phyloP scores from a whole-genome alignment of 2,888 invertebrate genomes.

The Drosophila merina region DNA sequence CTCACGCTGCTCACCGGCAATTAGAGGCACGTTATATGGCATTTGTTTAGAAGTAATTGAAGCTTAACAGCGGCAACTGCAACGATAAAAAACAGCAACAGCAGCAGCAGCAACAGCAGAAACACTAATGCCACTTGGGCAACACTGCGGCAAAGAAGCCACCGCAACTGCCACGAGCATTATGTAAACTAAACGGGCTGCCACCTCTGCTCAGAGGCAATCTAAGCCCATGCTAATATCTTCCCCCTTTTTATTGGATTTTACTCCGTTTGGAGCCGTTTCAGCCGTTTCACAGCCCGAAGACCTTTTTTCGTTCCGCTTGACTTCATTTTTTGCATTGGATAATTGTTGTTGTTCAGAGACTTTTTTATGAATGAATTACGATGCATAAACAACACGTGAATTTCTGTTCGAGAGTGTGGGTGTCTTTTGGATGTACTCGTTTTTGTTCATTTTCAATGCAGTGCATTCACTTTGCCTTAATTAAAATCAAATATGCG shows the following conservation, averaged over 20 bases:
- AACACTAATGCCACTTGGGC: conserved; percentile 62
- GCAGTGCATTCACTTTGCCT: conserved; percentile 60
- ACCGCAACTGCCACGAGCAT: conserved; percentile 71
- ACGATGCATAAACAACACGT: conserved; percentile 35
- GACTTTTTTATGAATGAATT: conserved; percentile 62
- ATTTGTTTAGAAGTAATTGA: conserved; percentile 76
- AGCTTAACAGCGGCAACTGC: conserved; percentile 65
- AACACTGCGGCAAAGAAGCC: conserved; percentile 65
- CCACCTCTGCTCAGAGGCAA: conserved; percentile 38
- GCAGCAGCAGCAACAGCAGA: conserved; percentile 47
- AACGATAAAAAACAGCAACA: conserved; percentile 53
- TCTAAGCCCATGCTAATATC: conserved; percentile 60
- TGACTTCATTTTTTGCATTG: conserved; percentile 46
- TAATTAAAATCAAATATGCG: conserved; percentile 27
- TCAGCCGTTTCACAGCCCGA: conserved; percentile 35
- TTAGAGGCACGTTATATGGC: conserved; percentile 73
- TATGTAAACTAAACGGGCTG: conserved; percentile 69
- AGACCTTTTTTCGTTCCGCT: conserved; percentile 43
- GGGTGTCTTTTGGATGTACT: background rate
- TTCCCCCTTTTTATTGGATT: conserved; percentile 29
- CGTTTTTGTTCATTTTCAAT: conserved; percentile 22
- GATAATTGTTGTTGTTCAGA: conserved; percentile 40
- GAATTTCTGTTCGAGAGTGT: conserved; percentile 11
- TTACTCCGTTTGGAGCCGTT: conserved; percentile 29
- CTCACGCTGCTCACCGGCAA: conserved; percentile 53